Evolutionary conservation across 2,113 vertebrate genomes (phyloP).

Genomic region (Phycodurus eques): DNA sequence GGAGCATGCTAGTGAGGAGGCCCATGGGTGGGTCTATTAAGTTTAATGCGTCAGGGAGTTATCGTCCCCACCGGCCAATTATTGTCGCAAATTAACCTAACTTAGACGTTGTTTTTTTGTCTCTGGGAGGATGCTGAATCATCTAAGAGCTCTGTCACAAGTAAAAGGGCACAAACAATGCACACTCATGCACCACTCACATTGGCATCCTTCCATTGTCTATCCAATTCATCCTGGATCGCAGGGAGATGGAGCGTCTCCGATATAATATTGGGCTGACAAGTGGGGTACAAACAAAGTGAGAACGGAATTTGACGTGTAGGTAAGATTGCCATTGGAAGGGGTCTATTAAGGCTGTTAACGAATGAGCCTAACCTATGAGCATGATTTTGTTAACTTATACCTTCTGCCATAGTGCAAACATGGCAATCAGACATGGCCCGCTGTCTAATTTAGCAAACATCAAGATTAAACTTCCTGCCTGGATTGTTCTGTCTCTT

Average conservation of each 20-base stretch:
- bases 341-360: neutral
- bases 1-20: no score
- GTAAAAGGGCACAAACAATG: neutral
- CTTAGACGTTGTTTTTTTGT: neutral
- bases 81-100: neutral
- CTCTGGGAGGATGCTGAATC: neutral
- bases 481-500: conserved; percentile 26
- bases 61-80: neutral
- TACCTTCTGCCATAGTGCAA: neutral
- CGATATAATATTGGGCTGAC: neutral
- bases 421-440: conserved; percentile 4
- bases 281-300: neutral
- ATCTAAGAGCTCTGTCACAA: neutral
- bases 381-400: neutral
- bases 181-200: neutral
- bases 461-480: conserved; percentile 5
- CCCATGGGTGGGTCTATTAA: neutral
- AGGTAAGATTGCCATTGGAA: neutral
- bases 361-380: neutral
- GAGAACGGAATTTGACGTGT: neutral
- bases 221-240: neutral
- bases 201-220: neutral
- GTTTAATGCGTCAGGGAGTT: neutral
- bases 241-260: neutral
- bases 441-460: conserved; percentile 23